Conservation (phyloP, 2,113 vertebrate species). For the Scartelaos histophorus region DNA sequence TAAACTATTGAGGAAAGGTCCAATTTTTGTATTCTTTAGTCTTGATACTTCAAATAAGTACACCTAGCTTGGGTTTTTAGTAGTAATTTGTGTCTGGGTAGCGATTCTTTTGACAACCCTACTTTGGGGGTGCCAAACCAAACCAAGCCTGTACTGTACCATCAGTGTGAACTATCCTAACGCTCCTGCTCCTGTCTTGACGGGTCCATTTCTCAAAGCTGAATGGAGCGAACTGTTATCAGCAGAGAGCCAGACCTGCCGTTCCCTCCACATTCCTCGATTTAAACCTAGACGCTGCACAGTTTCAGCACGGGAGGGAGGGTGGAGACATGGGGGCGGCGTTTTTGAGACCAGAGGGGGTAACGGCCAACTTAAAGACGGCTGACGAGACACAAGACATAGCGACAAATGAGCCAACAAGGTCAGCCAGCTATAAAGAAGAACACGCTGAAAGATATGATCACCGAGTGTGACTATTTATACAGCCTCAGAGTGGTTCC, state of each 20-base stretch:
- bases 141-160: too few relatives aligned
- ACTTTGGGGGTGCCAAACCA: too few relatives aligned
- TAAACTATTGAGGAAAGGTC: too few relatives aligned
- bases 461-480: slow-evolving; percentile 56
- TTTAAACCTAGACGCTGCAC: background rate
- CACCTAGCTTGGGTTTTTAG: too few relatives aligned
- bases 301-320: background rate
- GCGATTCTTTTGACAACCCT: too few relatives aligned
- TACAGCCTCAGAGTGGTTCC: slow-evolving; percentile 31
- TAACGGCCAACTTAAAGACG: slow-evolving; percentile 12
- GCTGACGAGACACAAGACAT: slow-evolving; percentile 19
- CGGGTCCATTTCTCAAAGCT: background rate
- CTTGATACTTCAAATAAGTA: too few relatives aligned
- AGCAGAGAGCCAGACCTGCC: background rate
- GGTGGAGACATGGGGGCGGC: background rate
- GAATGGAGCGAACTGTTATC: background rate
- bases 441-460: slow-evolving; percentile 52
- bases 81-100: too few relatives aligned
- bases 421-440: slow-evolving; percentile 49
- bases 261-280: background rate
- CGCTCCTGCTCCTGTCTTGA: background rate
- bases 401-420: slow-evolving; percentile 52
- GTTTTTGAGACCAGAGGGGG: background rate
- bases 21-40: too few relatives aligned
- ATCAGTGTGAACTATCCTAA: background rate